A percentile compares a stretch with the other conserved stretches of the same genome.
Evolutionary conservation across 2,113 vertebrate genomes (phyloP).

Genomic region (Hoplias malabaricus): DNA sequence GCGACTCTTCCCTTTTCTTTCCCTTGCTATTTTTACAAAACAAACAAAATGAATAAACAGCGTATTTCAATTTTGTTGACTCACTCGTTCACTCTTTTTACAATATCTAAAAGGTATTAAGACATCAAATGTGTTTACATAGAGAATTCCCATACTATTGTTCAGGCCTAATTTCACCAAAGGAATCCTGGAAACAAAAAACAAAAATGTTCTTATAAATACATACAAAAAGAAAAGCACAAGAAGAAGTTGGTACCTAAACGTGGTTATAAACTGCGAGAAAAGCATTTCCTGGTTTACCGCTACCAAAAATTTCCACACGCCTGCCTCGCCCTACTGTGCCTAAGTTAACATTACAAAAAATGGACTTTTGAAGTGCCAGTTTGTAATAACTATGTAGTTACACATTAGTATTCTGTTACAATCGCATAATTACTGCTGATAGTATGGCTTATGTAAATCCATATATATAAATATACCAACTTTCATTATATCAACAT

Average conservation of each 20-base stretch:
- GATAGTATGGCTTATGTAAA: too few relatives aligned
- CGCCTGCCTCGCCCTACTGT: conserved; percentile 63
- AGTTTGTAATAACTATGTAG: too few relatives aligned
- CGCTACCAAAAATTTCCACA: conserved; percentile 66
- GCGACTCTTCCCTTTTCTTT: conserved; percentile 34
- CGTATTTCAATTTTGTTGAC: too few relatives aligned
- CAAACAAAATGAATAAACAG: too few relatives aligned
- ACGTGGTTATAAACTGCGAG: conserved; percentile 67
- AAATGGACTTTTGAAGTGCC: too few relatives aligned
- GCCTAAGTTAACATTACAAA: conserved; percentile 22
- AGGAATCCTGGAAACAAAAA: conserved; percentile 67
- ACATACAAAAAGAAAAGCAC: conserved; percentile 75
- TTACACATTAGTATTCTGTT: too few relatives aligned
- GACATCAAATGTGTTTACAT: conserved; percentile 78
- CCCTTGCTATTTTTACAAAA: conserved; percentile 22
- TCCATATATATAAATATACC: too few relatives aligned
- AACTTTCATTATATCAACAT: too few relatives aligned
- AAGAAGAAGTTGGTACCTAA: conserved; percentile 71
- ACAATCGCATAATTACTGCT: too few relatives aligned
- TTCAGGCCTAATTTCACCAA: conserved; percentile 76
- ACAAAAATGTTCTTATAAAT: conserved; percentile 77
- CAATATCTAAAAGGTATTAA: conserved; percentile 80
- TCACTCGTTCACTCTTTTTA: conserved; percentile 74
- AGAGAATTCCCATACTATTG: conserved; percentile 71
- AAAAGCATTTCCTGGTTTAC: conserved; percentile 69